Evolutionary conservation across 1,140 invertebrate genomes (phyloP).

Genomic region (Marisa cornuarietis): DNA sequence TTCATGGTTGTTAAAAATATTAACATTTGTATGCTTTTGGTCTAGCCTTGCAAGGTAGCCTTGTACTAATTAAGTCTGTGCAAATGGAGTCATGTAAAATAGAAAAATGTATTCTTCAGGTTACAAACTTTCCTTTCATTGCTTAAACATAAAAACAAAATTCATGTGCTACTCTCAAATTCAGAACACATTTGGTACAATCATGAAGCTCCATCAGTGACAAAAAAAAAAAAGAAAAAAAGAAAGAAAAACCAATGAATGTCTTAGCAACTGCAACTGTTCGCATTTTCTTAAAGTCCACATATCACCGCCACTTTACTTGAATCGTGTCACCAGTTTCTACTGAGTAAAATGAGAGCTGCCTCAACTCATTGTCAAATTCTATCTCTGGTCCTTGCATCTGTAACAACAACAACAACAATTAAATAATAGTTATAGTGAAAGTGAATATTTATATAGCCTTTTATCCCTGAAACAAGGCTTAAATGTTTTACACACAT

Average conservation of each 20-base stretch:
- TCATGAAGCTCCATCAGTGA: background rate
- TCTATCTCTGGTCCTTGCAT: slow-evolving; percentile 73
- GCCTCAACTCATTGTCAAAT: slow-evolving; percentile 82
- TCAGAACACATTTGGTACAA: background rate
- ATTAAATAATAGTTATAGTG: too few species aligned
- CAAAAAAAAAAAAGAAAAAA: background rate
- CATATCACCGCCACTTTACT: slow-evolving; percentile 72
- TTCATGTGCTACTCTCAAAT: background rate
- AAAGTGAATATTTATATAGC: too few species aligned
- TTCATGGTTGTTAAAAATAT: too few species aligned
- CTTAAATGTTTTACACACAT: too few species aligned
- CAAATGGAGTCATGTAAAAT: too few species aligned
- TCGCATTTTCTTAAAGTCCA: background rate
- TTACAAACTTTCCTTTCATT: too few species aligned
- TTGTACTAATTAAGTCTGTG: too few species aligned
- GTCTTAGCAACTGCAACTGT: background rate
- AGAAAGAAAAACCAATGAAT: background rate
- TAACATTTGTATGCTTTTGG: too few species aligned
- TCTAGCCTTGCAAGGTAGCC: too few species aligned
- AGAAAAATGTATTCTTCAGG: too few species aligned
- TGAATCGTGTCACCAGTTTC: slow-evolving; percentile 83
- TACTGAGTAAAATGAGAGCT: slow-evolving; percentile 84
- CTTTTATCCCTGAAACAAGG: too few species aligned
- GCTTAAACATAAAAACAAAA: too few species aligned
- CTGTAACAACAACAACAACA: slow-evolving; percentile 64